These are phyloP conservation scores for Vidua macroura DNA, from an alignment of 2,113 vertebrate species.

Conservation along the genomic window DNA sequence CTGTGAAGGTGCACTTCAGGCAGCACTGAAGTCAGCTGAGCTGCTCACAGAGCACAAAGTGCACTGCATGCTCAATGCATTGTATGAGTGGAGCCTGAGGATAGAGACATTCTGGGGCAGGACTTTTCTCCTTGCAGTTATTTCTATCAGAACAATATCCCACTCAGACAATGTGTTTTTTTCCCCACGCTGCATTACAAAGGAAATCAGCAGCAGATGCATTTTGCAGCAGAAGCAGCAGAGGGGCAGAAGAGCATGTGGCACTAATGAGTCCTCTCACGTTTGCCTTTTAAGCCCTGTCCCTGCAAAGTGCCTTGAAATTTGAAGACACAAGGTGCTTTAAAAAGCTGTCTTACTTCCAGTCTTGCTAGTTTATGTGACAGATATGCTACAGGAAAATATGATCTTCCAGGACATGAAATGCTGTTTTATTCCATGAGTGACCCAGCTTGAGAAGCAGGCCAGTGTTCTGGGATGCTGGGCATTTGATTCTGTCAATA, in stretches of 20 bases:
- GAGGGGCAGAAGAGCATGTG: neutral
- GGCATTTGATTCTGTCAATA: neutral
- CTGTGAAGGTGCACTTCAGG: neutral
- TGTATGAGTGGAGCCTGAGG: neutral
- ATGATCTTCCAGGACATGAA: neutral
- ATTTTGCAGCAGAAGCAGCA: neutral
- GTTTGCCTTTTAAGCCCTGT: neutral
- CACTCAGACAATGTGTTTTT: neutral
- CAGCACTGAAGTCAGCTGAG: neutral
- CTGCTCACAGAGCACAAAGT: neutral
- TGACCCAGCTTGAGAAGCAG: neutral
- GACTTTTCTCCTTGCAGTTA: neutral
- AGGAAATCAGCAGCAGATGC: neutral
- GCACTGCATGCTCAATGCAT: neutral
- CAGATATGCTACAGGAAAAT: neutral
- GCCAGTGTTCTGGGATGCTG: neutral
- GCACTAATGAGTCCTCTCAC: neutral
- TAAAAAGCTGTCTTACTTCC: neutral
- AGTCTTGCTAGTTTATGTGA: neutral
- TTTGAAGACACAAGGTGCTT: neutral
- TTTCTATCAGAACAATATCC: neutral
- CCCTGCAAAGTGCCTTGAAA: neutral
- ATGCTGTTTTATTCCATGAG: neutral
- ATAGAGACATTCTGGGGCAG: neutral
- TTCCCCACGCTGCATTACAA: neutral